A percentile compares a stretch with the other conserved stretches of the same genome.
Evolutionary conservation across 2,888 invertebrate genomes (phyloP).

Genomic region (Zelleria hepariella): DNA sequence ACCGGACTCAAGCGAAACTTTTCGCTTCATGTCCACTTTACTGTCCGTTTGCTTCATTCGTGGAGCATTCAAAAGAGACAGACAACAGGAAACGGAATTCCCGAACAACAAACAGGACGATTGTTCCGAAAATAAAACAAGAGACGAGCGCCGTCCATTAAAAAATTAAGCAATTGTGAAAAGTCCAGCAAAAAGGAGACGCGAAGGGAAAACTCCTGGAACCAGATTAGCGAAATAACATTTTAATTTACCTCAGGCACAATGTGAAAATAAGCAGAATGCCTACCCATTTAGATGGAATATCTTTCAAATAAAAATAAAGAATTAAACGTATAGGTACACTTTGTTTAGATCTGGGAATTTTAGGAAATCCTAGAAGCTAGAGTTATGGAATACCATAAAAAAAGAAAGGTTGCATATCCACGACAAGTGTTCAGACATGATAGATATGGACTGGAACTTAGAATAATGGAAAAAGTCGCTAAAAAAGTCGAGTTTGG

Average conservation of each 20-base stretch:
- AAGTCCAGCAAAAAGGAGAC: not conserved
- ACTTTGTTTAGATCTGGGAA: too few relatives aligned
- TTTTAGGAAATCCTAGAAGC: too few relatives aligned
- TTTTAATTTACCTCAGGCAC: not conserved
- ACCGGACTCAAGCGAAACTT: too few relatives aligned
- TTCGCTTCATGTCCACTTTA: too few relatives aligned
- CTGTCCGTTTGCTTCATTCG: too few relatives aligned
- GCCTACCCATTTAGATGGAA: not conserved
- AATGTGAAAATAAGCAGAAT: not conserved
- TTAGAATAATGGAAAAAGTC: not conserved
- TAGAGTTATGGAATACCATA: too few relatives aligned
- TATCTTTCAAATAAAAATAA: too few relatives aligned
- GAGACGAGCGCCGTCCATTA: not conserved
- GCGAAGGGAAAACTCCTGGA: not conserved
- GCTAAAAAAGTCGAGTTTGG: too few relatives aligned
- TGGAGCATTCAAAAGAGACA: not conserved
- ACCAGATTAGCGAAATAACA: not conserved
- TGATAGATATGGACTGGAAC: too few relatives aligned
- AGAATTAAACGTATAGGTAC: too few relatives aligned
- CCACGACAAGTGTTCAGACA: too few relatives aligned
- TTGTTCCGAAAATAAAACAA: not conserved
- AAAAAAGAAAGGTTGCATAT: too few relatives aligned
- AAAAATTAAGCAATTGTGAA: not conserved
- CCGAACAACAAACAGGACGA: not conserved
- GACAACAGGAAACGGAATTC: not conserved